Evolutionary conservation across 2,888 invertebrate genomes (phyloP).

Genomic region (Frankliniella fusca): DNA sequence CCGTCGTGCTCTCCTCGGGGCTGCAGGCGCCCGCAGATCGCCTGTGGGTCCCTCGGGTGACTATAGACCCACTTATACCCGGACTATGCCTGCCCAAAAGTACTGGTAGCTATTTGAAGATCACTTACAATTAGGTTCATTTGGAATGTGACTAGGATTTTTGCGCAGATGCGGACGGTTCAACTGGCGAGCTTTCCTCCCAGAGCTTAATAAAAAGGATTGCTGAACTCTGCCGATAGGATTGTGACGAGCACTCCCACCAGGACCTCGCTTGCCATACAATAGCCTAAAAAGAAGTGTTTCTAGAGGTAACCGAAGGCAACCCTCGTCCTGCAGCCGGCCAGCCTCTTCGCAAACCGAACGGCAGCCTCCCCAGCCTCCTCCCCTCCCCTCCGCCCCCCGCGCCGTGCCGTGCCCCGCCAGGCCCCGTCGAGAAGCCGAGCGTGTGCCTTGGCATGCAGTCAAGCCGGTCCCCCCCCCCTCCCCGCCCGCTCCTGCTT

Average conservation of each 20-base stretch:
- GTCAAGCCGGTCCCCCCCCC: slow-evolving; percentile 20
- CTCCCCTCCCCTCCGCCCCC: neutral
- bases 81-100: no score
- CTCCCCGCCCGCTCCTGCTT: neutral
- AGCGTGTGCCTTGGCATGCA: slow-evolving; percentile 25
- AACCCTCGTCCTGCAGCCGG: neutral
- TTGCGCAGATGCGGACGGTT: no score
- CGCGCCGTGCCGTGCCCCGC: neutral
- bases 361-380: neutral
- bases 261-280: no score
- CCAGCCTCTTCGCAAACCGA: neutral
- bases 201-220: no score
- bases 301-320: neutral
- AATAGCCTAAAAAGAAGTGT: no score
- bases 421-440: neutral
- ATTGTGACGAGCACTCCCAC: no score
- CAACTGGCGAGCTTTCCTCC: no score
- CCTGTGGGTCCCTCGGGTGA: neutral
- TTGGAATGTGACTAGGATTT: no score
- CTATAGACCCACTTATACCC: no score
- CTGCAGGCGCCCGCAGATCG: neutral
- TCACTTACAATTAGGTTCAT: no score
- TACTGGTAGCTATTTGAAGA: no score
- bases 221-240: no score
- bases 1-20: neutral